Evolutionary conservation across 2,797 vertebrate species (phyloP).

Genomic region (Sebastiscus albofasciatus): DNA sequence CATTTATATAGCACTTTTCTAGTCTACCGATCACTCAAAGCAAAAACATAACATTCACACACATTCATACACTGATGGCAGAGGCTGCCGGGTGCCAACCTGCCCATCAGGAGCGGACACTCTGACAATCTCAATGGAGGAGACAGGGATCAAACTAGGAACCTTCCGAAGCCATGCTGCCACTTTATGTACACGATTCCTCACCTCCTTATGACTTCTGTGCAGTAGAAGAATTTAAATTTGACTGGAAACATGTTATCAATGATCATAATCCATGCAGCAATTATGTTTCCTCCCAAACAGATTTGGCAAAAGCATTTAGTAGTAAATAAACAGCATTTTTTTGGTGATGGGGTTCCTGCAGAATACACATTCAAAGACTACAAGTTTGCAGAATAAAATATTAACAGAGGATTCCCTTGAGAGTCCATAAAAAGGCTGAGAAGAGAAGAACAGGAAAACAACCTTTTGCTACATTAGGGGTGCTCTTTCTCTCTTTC

Average conservation of each 20-base stretch:
- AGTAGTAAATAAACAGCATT: neutral
- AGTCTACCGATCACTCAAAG: no score
- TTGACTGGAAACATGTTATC: neutral
- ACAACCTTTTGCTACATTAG: neutral
- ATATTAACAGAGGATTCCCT: neutral
- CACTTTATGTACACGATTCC: no score
- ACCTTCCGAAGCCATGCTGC: no score
- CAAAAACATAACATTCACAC: no score
- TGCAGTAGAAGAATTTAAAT: no score
- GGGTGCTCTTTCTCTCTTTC: neutral
- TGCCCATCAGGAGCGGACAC: no score
- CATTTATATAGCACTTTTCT: no score
- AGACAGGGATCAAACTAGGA: no score
- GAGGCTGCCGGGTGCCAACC: no score
- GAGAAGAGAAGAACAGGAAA: neutral
- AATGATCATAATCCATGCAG: neutral
- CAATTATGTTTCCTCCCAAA: neutral
- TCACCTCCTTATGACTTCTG: no score
- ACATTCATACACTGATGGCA: no score
- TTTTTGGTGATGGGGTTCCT: neutral
- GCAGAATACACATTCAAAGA: neutral
- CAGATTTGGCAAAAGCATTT: neutral
- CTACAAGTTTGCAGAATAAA: neutral
- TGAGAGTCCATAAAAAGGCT: neutral
- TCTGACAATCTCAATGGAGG: no score